Percentiles rank a stretch among this genome's conserved stretches.
These are phyloP conservation scores for Stichopus chloronotus DNA, from an alignment of 35 echinoderm and acorn worm genomes.

Conservation along the genomic window DNA sequence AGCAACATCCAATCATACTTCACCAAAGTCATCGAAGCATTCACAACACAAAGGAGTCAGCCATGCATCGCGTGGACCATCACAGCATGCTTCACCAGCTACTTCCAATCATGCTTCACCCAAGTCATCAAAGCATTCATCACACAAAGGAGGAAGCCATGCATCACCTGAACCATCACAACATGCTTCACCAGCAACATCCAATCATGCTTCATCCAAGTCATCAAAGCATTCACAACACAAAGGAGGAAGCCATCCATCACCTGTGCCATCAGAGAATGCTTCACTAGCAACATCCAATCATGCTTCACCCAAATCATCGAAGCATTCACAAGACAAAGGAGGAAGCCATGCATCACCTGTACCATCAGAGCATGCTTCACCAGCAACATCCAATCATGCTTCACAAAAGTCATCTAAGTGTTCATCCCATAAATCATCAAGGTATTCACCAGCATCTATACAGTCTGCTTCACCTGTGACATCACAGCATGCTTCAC, in stretches of 20 bases:
- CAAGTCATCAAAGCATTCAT: not conserved
- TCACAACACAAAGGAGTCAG: not conserved
- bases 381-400: not conserved
- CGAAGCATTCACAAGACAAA: not conserved
- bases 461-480: not conserved
- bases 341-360: not conserved
- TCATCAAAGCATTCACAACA: not conserved
- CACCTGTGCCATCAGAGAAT: not conserved
- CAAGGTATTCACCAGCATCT: not conserved
- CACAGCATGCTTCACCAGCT: not conserved
- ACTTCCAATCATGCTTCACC: not conserved
- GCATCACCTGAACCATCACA: not conserved
- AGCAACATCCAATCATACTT: not conserved
- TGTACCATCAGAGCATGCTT: not conserved
- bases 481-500: not conserved
- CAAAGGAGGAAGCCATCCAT: not conserved
- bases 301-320: not conserved
- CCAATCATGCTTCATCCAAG: not conserved
- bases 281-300: not conserved
- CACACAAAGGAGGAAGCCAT: not conserved
- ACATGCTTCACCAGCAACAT: not conserved
- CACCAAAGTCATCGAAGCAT: not conserved
- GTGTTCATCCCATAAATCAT: not conserved
- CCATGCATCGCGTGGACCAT: not conserved
- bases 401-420: not conserved